Base-by-base conservation (phyloP, 2,797 vertebrate species). In the Pygocentrus nattereri region DNA sequence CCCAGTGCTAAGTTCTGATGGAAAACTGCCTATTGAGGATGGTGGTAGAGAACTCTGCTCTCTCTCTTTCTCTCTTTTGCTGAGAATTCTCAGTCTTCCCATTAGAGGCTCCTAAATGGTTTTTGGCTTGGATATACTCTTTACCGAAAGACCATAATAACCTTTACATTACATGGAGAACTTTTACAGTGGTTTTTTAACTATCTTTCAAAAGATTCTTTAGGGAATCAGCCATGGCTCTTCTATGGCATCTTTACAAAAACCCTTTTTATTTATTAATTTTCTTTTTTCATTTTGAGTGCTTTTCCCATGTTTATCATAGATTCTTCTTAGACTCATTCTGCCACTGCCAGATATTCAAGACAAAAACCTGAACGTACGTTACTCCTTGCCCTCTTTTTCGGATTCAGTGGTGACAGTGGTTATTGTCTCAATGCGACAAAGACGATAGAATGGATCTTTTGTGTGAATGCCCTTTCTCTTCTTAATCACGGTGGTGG, bases 401-500 rank as follows among this genome's bases (percentile, higher is more conserved):
- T 52, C 21, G 70, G 47, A 65, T n/a, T 27, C 23, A 4, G 23
- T 54, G 8, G 23, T 34, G 61, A 27, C 54, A 23, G 65, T 61
- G 27, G 23, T 68, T 64, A 59, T 69, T 68, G 81, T 83, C 62
- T 30, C 30, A 72, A 47, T 69, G 76, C 68, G 38, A 62, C n/a
- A 41, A 65, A 65, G 62, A 52, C 59, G 75, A 65, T 23, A 77
- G 75, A 77, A 77, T 65, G 61, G 75, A 77, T 41, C 64, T 58
- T 78, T 78, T 78, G 77, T 34, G 62, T 12, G 62, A 41, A 61
- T 3, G 52, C 38, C 19, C 44, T 27, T 54, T 47, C 25, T 73
- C 27, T 34, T 30, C 58, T 56, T 47, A 41, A 44, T 67, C 47
- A 11, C 34, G 16, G 23, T 7, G 19, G 49, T 47, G 10, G 70